Conservation (phyloP, 2,797 vertebrate species). For the Protonibea diacanthus region DNA sequence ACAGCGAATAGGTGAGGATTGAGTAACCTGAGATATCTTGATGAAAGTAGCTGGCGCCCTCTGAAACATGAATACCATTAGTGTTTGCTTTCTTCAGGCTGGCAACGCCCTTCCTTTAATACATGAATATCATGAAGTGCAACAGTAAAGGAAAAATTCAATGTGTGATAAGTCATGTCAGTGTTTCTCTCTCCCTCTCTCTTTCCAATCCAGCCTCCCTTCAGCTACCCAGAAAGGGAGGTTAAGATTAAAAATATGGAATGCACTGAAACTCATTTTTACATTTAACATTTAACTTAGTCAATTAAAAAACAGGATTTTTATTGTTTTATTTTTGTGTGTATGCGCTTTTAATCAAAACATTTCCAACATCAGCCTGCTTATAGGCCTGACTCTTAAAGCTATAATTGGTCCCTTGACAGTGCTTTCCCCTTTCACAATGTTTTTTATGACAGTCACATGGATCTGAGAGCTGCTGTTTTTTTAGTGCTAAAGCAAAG, state of each 20-base stretch:
- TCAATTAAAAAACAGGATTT: conserved; percentile 31
- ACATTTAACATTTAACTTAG: conserved; percentile 21
- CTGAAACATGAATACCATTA: conserved; percentile 56
- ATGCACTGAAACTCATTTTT: conserved; percentile 21
- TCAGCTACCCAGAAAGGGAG: conserved; percentile 13
- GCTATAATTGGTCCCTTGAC: conserved; percentile 62
- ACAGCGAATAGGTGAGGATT: conserved; percentile 35
- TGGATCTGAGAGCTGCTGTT: conserved; percentile 47
- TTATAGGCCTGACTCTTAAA: conserved; percentile 51
- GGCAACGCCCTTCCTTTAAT: conserved; percentile 31
- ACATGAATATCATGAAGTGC: conserved; percentile 40
- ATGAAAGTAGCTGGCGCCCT: conserved; percentile 44
- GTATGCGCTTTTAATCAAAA: conserved; percentile 53
- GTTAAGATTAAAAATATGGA: conserved; percentile 39
- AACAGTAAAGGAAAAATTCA: conserved; percentile 36
- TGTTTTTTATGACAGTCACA: conserved; percentile 60
- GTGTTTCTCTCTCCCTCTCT: conserved; percentile 6
- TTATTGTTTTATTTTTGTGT: conserved; percentile 46
- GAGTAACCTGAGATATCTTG: conserved; percentile 53
- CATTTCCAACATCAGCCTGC: conserved; percentile 46
- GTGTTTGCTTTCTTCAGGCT: conserved; percentile 26
- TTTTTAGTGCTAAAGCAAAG: conserved; percentile 51
- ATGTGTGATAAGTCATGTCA: conserved; percentile 53
- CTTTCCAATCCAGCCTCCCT: conserved; percentile 20
- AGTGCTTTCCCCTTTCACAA: conserved; percentile 46